These are phyloP conservation scores for Orchesellides sinensis DNA, from an alignment of 2,888 invertebrate genomes.

Conservation along the genomic window DNA sequence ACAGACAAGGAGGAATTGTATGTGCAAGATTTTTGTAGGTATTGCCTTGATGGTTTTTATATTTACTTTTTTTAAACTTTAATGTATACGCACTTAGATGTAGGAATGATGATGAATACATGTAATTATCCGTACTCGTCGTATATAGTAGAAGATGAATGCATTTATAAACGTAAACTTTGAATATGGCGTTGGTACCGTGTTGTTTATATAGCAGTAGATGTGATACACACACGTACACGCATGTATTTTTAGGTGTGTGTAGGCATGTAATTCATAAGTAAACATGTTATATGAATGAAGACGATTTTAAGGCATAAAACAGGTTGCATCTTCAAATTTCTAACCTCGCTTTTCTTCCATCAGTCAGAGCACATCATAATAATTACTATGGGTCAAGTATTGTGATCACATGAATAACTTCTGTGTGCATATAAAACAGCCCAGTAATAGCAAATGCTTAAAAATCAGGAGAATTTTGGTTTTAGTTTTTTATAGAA, in stretches of 20 bases:
- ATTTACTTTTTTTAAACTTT: constrained; percentile 19
- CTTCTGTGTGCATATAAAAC: constrained; percentile 21
- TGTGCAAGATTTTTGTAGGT: not conserved
- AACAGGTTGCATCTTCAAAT: constrained; percentile 43
- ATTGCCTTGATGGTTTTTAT: constrained; percentile 8
- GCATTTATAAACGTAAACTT: no score
- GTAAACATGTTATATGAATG: constrained; percentile 30
- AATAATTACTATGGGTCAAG: constrained; percentile 59
- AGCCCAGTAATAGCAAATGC: not conserved
- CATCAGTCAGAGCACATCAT: constrained; percentile 60
- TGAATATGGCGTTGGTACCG: no score
- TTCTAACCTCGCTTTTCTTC: constrained; percentile 45
- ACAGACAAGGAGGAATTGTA: no score
- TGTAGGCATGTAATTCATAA: no score
- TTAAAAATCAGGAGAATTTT: not conserved
- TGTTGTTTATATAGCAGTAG: not conserved
- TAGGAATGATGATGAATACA: not conserved
- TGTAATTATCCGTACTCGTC: no score
- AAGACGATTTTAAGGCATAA: constrained; percentile 27
- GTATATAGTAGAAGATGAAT: no score
- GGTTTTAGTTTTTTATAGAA: not conserved
- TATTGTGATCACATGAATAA: constrained; percentile 60
- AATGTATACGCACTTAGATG: not conserved
- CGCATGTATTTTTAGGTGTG: not conserved
- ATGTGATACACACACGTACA: not conserved